These are phyloP conservation scores for Channallabes apus DNA, from an alignment of 2,797 vertebrate genomes.

Conservation along the genomic window DNA sequence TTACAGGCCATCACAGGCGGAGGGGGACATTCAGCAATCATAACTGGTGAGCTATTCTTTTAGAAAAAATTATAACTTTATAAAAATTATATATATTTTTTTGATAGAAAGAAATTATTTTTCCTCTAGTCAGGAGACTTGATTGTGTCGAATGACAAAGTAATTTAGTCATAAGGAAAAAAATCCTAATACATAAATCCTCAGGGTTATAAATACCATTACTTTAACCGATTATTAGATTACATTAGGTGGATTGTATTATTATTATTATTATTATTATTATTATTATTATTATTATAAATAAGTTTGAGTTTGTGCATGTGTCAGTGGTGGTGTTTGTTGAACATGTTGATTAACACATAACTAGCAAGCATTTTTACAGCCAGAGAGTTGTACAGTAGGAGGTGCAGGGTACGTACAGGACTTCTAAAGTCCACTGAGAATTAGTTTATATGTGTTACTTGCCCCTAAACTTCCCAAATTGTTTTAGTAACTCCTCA, in stretches of 20 bases:
- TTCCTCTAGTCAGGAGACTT: no score
- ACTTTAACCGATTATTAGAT: background rate
- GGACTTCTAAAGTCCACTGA: background rate
- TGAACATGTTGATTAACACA: background rate
- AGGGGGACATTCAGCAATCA: constrained; percentile 83
- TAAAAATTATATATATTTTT: background rate
- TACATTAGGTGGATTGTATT: background rate
- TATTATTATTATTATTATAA: no score
- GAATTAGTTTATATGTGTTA: background rate
- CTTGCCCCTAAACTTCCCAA: background rate
- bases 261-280: no score
- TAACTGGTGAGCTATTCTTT: constrained; percentile 75
- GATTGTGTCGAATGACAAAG: no score
- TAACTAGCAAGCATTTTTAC: background rate
- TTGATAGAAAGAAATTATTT: background rate
- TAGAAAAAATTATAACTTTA: background rate
- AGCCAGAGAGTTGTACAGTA: background rate
- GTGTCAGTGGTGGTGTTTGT: background rate
- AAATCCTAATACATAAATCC: background rate
- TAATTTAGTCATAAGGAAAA: no score
- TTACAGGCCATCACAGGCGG: constrained; percentile 78
- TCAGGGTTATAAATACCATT: background rate
- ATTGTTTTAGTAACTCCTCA: background rate
- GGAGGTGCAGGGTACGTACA: background rate
- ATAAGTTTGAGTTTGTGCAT: background rate